These are phyloP conservation scores for Tychaedon coryphoeus DNA, from an alignment of 2,113 vertebrate genomes.

Conservation along the genomic window DNA sequence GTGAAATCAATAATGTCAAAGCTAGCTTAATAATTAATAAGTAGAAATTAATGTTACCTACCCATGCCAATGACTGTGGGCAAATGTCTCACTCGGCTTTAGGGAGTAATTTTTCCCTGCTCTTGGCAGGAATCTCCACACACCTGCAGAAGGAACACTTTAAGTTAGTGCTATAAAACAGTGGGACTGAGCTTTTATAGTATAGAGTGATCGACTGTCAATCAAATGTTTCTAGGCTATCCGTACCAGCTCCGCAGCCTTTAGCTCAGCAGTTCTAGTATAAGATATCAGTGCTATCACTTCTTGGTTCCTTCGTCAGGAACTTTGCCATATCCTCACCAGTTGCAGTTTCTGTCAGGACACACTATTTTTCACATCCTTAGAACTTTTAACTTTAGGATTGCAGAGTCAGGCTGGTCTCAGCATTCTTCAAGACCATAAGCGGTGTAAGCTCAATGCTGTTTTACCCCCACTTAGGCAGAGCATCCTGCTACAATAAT, in stretches of 20 bases:
- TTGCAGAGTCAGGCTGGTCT: neutral
- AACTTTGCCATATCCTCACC: neutral
- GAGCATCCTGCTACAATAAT: neutral
- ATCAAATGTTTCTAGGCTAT: neutral
- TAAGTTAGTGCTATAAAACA: neutral
- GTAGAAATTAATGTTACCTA: neutral
- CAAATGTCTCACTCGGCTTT: neutral
- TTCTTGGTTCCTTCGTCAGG: neutral
- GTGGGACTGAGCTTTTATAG: neutral
- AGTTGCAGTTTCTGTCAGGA: neutral
- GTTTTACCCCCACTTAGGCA: neutral
- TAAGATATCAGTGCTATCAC: neutral
- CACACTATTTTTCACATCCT: neutral
- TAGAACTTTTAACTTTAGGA: neutral
- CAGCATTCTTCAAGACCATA: neutral
- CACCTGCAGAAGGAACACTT: neutral
- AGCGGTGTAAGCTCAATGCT: neutral
- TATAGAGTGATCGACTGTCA: neutral
- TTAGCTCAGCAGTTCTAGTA: neutral
- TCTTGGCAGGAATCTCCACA: neutral
- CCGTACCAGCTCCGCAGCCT: neutral
- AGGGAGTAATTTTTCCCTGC: rapidly evolving
- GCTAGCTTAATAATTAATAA: neutral
- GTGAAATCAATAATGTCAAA: neutral
- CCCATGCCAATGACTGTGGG: neutral